A percentile compares a stretch with the other conserved stretches of the same genome.
phyloP scores from a whole-genome alignment of 2,888 invertebrate species.

The Cephus runcator region DNA sequence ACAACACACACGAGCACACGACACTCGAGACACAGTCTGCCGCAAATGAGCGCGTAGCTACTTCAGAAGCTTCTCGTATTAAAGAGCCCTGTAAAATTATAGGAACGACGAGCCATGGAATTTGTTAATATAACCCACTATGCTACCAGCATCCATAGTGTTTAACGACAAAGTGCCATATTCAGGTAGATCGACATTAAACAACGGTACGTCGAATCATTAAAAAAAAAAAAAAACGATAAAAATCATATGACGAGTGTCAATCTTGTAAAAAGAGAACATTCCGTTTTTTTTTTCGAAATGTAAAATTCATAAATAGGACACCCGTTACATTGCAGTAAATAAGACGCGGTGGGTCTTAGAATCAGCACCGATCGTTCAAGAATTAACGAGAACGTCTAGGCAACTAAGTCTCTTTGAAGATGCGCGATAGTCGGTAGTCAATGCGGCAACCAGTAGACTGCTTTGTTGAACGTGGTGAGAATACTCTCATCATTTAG shows the following conservation, averaged over 20 bases:
- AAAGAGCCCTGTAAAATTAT: conserved; percentile 58
- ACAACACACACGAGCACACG: conserved; percentile 9
- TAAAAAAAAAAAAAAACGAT: neutral
- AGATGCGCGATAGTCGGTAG: conserved; percentile 37
- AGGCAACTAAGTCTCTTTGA: conserved; percentile 39
- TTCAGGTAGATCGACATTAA: neutral
- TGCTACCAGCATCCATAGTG: neutral
- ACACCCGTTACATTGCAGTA: neutral
- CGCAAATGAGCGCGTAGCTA: conserved; percentile 31
- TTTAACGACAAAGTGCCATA: neutral
- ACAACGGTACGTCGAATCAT: neutral
- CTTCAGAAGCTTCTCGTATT: conserved; percentile 52
- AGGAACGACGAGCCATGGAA: conserved; percentile 48
- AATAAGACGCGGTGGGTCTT: neutral
- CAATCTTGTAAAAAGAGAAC: neutral
- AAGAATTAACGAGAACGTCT: conserved; percentile 38
- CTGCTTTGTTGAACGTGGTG: conserved; percentile 39
- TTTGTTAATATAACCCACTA: conserved; percentile 40
- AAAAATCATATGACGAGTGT: neutral
- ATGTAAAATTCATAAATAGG: neutral
- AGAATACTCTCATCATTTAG: conserved; percentile 56
- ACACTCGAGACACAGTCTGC: conserved; percentile 17
- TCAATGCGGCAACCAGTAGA: neutral
- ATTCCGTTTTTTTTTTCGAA: neutral
- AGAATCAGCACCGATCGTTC: neutral